Evolutionary conservation across 2,888 invertebrate genomes (phyloP), one percentile per base, ranked within the genome.

Genomic region (Sthenelais limicola): DNA sequence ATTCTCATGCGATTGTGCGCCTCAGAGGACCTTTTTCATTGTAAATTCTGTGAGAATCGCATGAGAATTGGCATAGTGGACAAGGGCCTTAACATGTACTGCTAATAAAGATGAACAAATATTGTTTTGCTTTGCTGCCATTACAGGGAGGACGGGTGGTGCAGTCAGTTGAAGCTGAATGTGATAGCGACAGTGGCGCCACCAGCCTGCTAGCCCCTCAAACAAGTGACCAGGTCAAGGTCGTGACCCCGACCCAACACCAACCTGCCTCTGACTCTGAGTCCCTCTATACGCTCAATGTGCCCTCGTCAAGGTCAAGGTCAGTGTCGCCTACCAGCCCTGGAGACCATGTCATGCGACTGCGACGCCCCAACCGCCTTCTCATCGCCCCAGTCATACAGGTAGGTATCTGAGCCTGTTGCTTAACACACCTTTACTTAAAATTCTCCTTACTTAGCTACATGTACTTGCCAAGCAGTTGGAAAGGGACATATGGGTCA

Each of bases 331-430:
- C 62, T 15, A 62, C 38, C 38, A 35, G 38, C 24, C 35, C 62
- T 24, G 62, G 38, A 12, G 35, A 38, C 38, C 38, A 35, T 26
- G 21, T 62, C 62, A 4, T 56, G 30, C 56, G 56, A 21, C 56
- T 56, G 21, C 56, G 56, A n/a, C 62, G 62, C 15, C 62, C 62
- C 35, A 62, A 62, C 24, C 62, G 62, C 62, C 62, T 62, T 62
- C 62, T 62, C 38, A 62, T 62, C 62, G 62, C 62, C 24, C 62
- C 62, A 7, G 26, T 62, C 38, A 62, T 62, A 33, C 62, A 62
- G 62, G 62, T 62, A 21, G 24, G 9, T 7, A 7, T 7, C 21
- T 51, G 18, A n/a, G 12, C 51, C 51, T n/a, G n/a, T n/a, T n/a
- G n/a, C n/a, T n/a, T n/a, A n/a, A n/a, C n/a, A n/a, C n/a, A n/a